These are phyloP conservation scores for Hirtodrosophila confusa DNA, from an alignment of 2,888 invertebrate species.

Conservation along the genomic window DNA sequence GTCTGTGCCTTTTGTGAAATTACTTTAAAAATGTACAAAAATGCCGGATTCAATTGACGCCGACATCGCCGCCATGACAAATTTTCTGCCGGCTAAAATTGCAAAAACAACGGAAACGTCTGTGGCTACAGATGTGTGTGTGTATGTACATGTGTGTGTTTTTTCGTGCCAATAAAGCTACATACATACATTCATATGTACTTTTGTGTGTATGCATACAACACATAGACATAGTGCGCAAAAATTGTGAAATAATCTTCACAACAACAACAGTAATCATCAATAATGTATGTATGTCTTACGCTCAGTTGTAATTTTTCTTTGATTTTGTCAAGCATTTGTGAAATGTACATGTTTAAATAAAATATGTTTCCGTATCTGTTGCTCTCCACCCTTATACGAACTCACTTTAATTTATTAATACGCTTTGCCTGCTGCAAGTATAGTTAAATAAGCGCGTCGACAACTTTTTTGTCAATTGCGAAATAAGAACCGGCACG, in stretches of 20 bases:
- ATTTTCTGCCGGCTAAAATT: constrained; percentile 61
- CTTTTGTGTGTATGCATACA: constrained; percentile 10
- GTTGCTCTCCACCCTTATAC: not conserved
- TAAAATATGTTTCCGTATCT: not conserved
- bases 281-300: constrained; percentile 40
- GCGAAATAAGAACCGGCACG: constrained; percentile 32
- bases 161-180: constrained; percentile 43
- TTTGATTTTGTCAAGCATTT: constrained; percentile 67
- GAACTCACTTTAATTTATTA: constrained; percentile 50
- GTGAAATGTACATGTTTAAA: constrained; percentile 60
- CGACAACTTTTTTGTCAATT: constrained; percentile 28
- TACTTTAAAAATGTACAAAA: constrained; percentile 28
- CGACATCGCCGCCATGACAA: constrained; percentile 20
- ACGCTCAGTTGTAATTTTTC: constrained; percentile 69
- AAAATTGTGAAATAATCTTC: constrained; percentile 71
- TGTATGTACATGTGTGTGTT: constrained; percentile 15
- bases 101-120: constrained; percentile 50
- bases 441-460: constrained; percentile 35
- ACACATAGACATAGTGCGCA: constrained; percentile 45
- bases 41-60: constrained; percentile 14
- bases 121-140: constrained; percentile 3
- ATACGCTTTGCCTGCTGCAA: constrained; percentile 20
- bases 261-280: constrained; percentile 31
- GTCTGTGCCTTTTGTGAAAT: constrained; percentile 34
- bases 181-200: too few species aligned